Percentiles rank a stretch among this genome's conserved stretches.
Evolutionary conservation across 2,888 invertebrate genomes (phyloP).

Genomic region (Eugnorisma glareosa): DNA sequence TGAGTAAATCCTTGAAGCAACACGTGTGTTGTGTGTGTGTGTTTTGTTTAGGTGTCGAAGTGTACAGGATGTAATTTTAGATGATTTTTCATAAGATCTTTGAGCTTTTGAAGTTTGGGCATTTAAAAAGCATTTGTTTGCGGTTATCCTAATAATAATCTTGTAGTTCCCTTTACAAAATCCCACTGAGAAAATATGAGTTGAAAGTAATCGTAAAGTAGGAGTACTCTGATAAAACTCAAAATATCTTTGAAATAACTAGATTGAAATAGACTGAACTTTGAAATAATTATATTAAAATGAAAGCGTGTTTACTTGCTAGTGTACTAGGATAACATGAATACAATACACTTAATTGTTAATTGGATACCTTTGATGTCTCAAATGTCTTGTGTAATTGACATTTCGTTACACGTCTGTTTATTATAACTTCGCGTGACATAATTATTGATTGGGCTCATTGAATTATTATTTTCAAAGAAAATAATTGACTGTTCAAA

Average conservation of each 20-base stretch:
- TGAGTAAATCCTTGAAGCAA: slow-evolving; percentile 79
- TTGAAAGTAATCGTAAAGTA: not conserved
- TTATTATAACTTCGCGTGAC: slow-evolving; percentile 37
- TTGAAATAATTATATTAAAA: not conserved
- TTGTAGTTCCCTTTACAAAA: slow-evolving; percentile 5
- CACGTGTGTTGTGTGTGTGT: slow-evolving; percentile 72
- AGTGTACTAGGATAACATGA: slow-evolving; percentile 14
- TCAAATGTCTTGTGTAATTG: slow-evolving; percentile 34
- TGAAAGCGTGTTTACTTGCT: not conserved
- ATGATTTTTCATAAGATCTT: slow-evolving; percentile 64
- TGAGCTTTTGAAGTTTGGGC: slow-evolving; percentile 49
- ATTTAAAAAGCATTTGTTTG: slow-evolving; percentile 54
- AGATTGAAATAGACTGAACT: not conserved
- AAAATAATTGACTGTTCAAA: slow-evolving; percentile 37
- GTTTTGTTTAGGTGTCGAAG: slow-evolving; percentile 74
- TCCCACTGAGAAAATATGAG: not conserved
- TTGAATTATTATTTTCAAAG: slow-evolving; percentile 34
- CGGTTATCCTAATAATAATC: slow-evolving; percentile 35
- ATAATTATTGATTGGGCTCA: slow-evolving; percentile 33
- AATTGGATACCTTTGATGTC: slow-evolving; percentile 32
- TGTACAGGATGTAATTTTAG: slow-evolving; percentile 69
- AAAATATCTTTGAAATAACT: not conserved
- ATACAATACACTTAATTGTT: slow-evolving; percentile 19
- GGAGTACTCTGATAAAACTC: too few relatives aligned
- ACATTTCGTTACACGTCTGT: slow-evolving; percentile 30